Evolutionary conservation across 2,888 invertebrate species (phyloP).

Genomic region (Poecilobothrus nobilitatus): DNA sequence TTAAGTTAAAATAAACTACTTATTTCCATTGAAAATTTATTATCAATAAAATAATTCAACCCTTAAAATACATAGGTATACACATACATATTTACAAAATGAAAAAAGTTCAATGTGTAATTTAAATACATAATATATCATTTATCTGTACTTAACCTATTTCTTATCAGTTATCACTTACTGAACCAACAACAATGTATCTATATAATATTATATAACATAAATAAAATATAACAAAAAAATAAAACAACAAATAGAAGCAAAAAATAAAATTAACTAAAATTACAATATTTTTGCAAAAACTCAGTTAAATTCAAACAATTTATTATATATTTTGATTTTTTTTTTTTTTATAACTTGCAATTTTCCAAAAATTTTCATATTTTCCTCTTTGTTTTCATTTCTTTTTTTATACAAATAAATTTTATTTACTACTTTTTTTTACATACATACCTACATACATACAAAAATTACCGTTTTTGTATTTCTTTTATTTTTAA

Average conservation of each 20-base stretch:
- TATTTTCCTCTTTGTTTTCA: too few relatives aligned
- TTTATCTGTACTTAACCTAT: conserved; percentile 3
- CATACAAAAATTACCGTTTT: neutral
- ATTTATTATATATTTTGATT: neutral
- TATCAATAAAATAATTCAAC: too few relatives aligned
- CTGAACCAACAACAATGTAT: neutral
- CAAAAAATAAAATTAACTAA: neutral
- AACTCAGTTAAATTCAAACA: too few relatives aligned
- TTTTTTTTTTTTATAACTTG: neutral
- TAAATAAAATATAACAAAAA: too few relatives aligned
- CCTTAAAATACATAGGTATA: too few relatives aligned
- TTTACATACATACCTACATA: neutral
- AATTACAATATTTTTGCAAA: too few relatives aligned
- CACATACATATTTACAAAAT: too few relatives aligned
- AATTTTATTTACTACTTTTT: neutral
- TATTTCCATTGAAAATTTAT: too few relatives aligned
- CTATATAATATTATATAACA: neutral
- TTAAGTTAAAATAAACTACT: too few relatives aligned
- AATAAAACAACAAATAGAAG: too few relatives aligned
- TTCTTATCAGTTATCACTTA: neutral
- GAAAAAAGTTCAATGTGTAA: too few relatives aligned
- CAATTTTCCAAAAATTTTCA: neutral
- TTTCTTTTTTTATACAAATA: neutral
- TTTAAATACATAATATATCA: neutral
- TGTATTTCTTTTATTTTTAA: neutral